A percentile compares a stretch with the other conserved stretches of the same genome.
These are phyloP conservation scores for Geotrupes spiniger DNA, from an alignment of 2,888 invertebrate species.

Conservation along the genomic window DNA sequence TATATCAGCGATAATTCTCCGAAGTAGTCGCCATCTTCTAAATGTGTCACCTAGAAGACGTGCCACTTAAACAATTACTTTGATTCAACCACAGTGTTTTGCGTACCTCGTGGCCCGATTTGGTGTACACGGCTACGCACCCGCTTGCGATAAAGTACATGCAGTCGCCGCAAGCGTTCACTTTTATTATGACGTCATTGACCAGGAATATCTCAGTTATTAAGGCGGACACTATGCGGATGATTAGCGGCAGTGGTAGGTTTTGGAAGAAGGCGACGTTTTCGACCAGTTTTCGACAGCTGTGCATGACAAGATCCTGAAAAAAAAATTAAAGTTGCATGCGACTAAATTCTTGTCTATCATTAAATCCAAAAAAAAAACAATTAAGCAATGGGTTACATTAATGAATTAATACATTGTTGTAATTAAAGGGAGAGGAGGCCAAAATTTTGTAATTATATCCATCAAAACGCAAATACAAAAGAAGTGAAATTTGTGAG, in stretches of 20 bases:
- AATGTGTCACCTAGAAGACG: constrained; percentile 38
- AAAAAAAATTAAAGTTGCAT: neutral
- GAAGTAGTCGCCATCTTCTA: constrained; percentile 53
- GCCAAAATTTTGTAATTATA: too few relatives aligned
- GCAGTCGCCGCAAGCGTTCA: constrained; percentile 52
- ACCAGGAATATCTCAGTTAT: constrained; percentile 54
- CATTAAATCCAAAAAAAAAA: too few relatives aligned
- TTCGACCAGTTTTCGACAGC: constrained; percentile 55
- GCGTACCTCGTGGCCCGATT: constrained; percentile 48
- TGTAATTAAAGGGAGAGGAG: too few relatives aligned
- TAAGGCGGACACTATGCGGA: constrained; percentile 53
- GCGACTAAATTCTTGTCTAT: too few relatives aligned
- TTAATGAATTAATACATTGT: too few relatives aligned
- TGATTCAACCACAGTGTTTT: neutral
- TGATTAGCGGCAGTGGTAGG: constrained; percentile 51
- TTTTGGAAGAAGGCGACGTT: constrained; percentile 56
- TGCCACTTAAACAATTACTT: neutral
- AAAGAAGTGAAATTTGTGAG: too few relatives aligned
- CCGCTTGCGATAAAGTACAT: constrained; percentile 61
- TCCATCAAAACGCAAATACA: too few relatives aligned
- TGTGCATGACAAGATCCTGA: constrained; percentile 56
- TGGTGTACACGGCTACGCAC: constrained; percentile 55
- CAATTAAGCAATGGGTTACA: too few relatives aligned
- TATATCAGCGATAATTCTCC: constrained; percentile 43
- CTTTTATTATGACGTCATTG: constrained; percentile 56